Conservation (phyloP, 2,888 invertebrate genomes). For the Acanthacorydalis orientalis region DNA sequence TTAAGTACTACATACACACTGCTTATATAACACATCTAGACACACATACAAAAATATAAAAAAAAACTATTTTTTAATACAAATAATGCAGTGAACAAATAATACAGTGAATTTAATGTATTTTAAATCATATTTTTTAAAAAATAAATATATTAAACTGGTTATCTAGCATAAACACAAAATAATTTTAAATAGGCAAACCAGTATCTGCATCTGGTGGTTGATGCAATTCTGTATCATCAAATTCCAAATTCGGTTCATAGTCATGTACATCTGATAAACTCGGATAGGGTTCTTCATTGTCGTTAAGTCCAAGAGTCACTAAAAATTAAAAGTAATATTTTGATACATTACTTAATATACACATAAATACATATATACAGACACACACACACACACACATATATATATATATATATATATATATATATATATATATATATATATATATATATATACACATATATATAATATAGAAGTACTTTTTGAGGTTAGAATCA, state of each 20-base stretch:
- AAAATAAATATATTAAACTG: background rate
- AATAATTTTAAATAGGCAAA: constrained; percentile 24
- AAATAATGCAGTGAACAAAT: no score
- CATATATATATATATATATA: no score
- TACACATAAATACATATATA: background rate
- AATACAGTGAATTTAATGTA: no score
- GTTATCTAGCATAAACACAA: constrained; percentile 16
- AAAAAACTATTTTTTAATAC: no score
- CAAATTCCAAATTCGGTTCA: constrained; percentile 91
- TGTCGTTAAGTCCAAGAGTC: constrained; percentile 29
- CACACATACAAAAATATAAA: no score
- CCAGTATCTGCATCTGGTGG: constrained; percentile 46
- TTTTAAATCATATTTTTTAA: no score
- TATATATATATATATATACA: no score
- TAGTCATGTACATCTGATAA: constrained; percentile 84
- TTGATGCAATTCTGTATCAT: constrained; percentile 77
- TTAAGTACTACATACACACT: no score
- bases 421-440: no score
- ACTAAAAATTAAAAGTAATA: constrained; percentile 10
- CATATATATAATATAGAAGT: no score
- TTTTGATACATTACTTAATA: background rate
- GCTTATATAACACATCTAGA: no score
- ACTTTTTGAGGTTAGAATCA: no score
- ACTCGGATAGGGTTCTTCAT: constrained; percentile 70
- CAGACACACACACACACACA: background rate